phyloP scores from a whole-genome alignment of 2,797 vertebrate species.

The Halcyon badia region DNA sequence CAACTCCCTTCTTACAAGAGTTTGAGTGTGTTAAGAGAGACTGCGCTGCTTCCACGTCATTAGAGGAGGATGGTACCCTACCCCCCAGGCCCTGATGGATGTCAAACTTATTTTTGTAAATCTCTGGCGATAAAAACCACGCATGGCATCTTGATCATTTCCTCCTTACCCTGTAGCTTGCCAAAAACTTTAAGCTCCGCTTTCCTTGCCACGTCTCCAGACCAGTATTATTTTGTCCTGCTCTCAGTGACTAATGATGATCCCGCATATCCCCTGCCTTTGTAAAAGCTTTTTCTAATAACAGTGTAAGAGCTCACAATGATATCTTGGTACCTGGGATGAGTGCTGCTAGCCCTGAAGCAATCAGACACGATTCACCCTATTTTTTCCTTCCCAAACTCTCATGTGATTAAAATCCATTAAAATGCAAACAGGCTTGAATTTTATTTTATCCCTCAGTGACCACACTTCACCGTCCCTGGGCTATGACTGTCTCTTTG shows the following conservation, averaged over 20 bases:
- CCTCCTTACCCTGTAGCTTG: neutral
- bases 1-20: neutral
- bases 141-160: conserved; percentile 45
- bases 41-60: neutral
- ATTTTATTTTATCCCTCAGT: conserved; percentile 68
- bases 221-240: neutral
- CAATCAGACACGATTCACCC: neutral
- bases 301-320: neutral
- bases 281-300: neutral
- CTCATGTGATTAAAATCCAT: conserved; percentile 52
- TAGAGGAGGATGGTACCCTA: neutral
- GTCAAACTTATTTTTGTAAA: conserved; percentile 18
- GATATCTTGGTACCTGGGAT: neutral
- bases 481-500: conserved; percentile 29
- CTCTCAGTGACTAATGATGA: conserved; percentile 1
- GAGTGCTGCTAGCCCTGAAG: neutral
- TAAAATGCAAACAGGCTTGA: conserved; percentile 59
- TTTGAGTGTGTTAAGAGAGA: neutral
- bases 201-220: neutral
- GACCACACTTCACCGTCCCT: conserved; percentile 13
- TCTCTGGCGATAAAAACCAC: conserved; percentile 37
- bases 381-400: neutral
- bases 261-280: neutral
- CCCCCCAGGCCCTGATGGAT: neutral
- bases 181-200: conserved; percentile 5